These are phyloP conservation scores for Ginglymostoma cirratum DNA, from an alignment of 2,113 vertebrate species.

Conservation along the genomic window DNA sequence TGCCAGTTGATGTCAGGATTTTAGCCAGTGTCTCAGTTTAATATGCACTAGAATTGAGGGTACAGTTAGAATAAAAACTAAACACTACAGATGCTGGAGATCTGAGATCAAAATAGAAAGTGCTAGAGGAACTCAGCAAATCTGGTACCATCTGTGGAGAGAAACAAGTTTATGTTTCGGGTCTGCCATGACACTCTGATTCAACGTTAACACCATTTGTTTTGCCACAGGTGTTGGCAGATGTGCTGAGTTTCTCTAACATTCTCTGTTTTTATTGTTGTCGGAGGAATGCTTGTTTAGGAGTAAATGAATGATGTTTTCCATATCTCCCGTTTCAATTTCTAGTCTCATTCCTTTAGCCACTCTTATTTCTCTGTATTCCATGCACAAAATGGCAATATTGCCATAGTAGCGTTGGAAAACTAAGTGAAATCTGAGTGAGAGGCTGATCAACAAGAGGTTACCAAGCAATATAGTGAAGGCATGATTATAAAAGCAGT, in stretches of 20 bases:
- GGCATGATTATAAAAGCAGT: not conserved
- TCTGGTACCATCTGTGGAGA: too few relatives aligned
- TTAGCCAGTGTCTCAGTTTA: not conserved
- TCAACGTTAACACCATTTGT: too few relatives aligned
- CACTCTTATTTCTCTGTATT: not conserved
- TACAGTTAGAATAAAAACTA: too few relatives aligned
- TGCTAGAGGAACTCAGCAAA: too few relatives aligned
- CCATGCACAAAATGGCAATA: not conserved
- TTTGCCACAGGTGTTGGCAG: too few relatives aligned
- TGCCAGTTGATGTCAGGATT: not conserved
- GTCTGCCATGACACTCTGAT: too few relatives aligned
- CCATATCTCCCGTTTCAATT: not conserved
- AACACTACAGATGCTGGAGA: too few relatives aligned
- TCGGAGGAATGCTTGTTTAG: not conserved
- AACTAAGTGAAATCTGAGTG: not conserved
- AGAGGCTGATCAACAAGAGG: not conserved
- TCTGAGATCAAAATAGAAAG: too few relatives aligned
- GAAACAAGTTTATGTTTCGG: too few relatives aligned
- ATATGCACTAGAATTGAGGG: not conserved
- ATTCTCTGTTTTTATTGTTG: too few relatives aligned
- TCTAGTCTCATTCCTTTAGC: not conserved
- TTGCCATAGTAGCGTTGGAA: not conserved
- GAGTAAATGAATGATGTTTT: not conserved
- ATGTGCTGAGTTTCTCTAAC: too few relatives aligned
- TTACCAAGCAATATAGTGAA: not conserved